These are phyloP conservation scores for Chrysocyon brachyurus DNA, from an alignment of 2,797 vertebrate species.

Conservation along the genomic window DNA sequence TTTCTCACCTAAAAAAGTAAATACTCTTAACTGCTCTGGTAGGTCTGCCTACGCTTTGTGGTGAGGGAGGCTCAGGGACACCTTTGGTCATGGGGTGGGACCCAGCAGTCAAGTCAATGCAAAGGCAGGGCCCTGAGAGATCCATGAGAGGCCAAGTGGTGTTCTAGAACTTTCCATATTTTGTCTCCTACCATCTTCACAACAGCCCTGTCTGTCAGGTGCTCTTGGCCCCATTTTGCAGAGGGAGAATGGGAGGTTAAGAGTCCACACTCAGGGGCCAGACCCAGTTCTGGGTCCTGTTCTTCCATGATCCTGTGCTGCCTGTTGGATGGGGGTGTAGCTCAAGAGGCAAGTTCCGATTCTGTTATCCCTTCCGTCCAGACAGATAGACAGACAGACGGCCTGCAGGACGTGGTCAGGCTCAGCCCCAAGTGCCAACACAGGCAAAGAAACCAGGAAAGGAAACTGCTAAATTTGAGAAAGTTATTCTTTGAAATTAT, in stretches of 20 bases:
- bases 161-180: constrained; percentile 14
- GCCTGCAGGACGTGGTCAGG: not conserved
- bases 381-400: not conserved
- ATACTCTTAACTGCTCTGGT: not conserved
- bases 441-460: not conserved
- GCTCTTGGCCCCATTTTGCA: not conserved
- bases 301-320: not conserved
- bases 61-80: not conserved
- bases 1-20: not conserved
- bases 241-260: not conserved
- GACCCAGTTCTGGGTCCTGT: not conserved
- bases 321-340: not conserved
- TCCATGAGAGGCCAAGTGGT: not conserved
- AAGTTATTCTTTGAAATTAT: constrained; percentile 11
- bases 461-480: not conserved
- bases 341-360: not conserved
- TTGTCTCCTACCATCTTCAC: not conserved
- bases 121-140: not conserved
- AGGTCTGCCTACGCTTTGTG: not conserved
- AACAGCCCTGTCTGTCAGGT: not conserved
- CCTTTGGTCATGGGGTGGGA: not conserved
- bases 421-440: not conserved
- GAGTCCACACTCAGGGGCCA: not conserved
- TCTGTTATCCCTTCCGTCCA: not conserved
- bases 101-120: not conserved